Base-by-base conservation (phyloP, 2,797 vertebrate species). In the Lagodon rhomboides region DNA sequence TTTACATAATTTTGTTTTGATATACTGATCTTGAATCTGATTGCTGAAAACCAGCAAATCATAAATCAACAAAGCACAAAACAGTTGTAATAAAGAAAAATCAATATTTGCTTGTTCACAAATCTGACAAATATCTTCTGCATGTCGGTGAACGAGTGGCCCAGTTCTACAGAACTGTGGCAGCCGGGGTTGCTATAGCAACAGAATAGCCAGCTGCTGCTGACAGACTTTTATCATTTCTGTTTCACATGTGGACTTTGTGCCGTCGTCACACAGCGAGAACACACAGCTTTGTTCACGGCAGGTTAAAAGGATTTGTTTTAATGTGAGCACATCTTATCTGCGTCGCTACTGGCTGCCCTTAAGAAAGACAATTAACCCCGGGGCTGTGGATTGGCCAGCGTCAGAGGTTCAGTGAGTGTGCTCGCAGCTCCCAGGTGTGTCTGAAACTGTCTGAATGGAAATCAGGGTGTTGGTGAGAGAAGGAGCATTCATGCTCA, bases 401-500 rank as follows among this genome's bases (percentile, higher is more conserved):
- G 34, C 73, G 64, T 56, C 47, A 54, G 46, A 13, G 46, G 60
- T 53, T 61, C 75, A 83, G 1, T 22, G 51, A 16, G 58, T 81
- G 47, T 41, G 47, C 38, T 27, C 58, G 30, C 0, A 73, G 68
- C 68, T 72, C 30, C 47, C 27, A 77, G 68, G 80, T 70, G 82
- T 81, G 82, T 77, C 75, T 76, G 67, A 47, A 71, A 69, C 13
- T 18, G 69, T 62, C 22, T 80, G 81, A 85, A 76, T 70, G 76
- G 58, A 75, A 75, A 70, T 46, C 41, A 68, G 84, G 76, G 74
- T 81, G 79, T 83, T 79, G 68, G 59, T 64, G 75, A 79, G 81
- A 60, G 83, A 83, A 72, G n/a, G n/a, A 13, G 2, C 49, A 50
- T 53, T 70, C 64, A 71, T 58, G 66, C 70, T 77, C 12, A 59